Evolutionary conservation across 1,140 invertebrate genomes (phyloP), one percentile per base, ranked within the genome.

Genomic region (Choristoneura fumiferana): DNA sequence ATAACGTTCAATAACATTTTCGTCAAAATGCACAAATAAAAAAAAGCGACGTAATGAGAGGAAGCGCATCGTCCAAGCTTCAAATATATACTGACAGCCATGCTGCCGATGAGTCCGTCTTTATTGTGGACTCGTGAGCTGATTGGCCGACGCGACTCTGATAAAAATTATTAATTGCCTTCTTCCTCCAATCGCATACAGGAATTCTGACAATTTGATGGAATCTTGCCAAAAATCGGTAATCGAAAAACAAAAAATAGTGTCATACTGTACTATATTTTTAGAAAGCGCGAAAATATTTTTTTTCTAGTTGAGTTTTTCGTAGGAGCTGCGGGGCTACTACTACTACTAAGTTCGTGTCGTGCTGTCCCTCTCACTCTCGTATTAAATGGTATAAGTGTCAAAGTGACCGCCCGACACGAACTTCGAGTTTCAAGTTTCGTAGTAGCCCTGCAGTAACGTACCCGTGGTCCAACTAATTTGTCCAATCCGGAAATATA

Each of bases 41-140:
- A 87, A 86, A 84, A 86, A 87, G 78, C 83, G 83, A 85, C 69
- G 78, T 81, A 76, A 80, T 90, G 92, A 93, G 93, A 94, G 94
- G 94, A 93, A 94, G 93, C 92, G 92, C 94, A 94, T 94, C 91
- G 90, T 93, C 90, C 91, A 92, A 93, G 90, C 90, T 92, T 94
- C 93, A 95, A 93, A 95, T 95, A 94, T 95, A 95, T 95, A 95
- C 94, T 95, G 94, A 94, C 94, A 94, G 94, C 94, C 93, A 95
- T 94, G 92, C 93, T 94, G 93, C 92, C 91, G 92, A 92, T 92
- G 92, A 93, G 92, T 91, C 92, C 92, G 92, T 93, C 92, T 94
- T 94, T 94, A 93, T 93, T 91, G 90, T 91, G 87, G 88, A 88
- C 90, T 91, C 90, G 90, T 67, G 56, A 75, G 87, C 87, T 89